These are phyloP conservation scores for Linyphia triangularis DNA, from an alignment of 2,888 invertebrate genomes.

Conservation along the genomic window DNA sequence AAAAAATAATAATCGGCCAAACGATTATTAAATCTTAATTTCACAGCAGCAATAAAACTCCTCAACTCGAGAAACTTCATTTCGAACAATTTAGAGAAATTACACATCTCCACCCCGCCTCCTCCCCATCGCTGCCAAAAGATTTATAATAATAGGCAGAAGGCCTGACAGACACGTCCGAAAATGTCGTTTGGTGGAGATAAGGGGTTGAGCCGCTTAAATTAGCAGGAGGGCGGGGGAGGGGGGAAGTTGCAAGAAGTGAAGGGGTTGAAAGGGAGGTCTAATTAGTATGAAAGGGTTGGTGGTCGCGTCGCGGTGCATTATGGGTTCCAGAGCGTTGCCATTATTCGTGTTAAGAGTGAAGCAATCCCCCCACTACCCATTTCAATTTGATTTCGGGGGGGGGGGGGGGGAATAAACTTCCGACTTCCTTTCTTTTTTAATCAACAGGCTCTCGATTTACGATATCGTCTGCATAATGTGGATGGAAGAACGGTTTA, in stretches of 20 bases:
- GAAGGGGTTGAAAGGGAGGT: constrained; percentile 17
- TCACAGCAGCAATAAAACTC: constrained; percentile 56
- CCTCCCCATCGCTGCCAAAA: constrained; percentile 5
- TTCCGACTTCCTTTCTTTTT: constrained; percentile 27
- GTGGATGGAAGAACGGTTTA: constrained; percentile 34
- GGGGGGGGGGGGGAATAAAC: background rate
- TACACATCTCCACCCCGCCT: constrained; percentile 26
- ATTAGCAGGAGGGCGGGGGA: constrained; percentile 5
- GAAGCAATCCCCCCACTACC: background rate
- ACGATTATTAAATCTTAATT: constrained; percentile 69
- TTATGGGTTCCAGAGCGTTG: constrained; percentile 45
- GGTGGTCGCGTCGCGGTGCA: constrained; percentile 64
- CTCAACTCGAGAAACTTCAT: constrained; percentile 61
- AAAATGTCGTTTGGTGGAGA: constrained; percentile 55
- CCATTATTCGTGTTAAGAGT: constrained; percentile 49
- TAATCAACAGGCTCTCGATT: constrained; percentile 55
- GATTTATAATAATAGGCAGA: constrained; percentile 61
- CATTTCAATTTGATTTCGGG: constrained; percentile 42
- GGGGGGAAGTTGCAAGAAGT: background rate
- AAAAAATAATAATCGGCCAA: constrained; percentile 27
- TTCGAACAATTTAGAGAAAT: constrained; percentile 69
- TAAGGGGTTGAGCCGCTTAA: constrained; percentile 28
- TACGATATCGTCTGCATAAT: constrained; percentile 47
- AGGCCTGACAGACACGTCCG: constrained; percentile 29
- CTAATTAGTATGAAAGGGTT: constrained; percentile 72